Evolutionary conservation across 2,888 invertebrate genomes (phyloP).

Genomic region (Melikaiella ostensackeni): DNA sequence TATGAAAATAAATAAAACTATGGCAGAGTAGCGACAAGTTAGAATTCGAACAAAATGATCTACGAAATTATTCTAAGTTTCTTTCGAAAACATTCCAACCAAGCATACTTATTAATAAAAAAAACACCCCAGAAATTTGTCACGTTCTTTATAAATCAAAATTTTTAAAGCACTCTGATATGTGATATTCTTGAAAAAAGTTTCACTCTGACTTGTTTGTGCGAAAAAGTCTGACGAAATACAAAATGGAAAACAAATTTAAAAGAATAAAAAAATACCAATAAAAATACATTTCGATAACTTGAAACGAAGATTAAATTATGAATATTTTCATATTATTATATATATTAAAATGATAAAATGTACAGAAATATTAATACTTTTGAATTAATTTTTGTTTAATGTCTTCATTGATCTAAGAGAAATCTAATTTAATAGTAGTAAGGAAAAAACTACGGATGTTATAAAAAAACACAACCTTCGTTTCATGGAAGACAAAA

Average conservation of each 20-base stretch:
- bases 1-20: slow-evolving; percentile 14
- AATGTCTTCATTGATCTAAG: too few species aligned
- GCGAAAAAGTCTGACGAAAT: background rate
- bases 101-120: background rate
- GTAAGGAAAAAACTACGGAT: background rate
- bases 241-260: background rate
- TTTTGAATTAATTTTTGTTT: background rate
- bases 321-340: background rate
- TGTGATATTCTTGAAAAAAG: background rate
- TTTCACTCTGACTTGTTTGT: background rate
- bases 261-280: background rate
- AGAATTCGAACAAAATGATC: background rate
- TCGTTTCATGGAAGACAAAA: slow-evolving; percentile 36
- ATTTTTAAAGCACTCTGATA: background rate
- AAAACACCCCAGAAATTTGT: background rate
- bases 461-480: slow-evolving; percentile 12
- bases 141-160: background rate
- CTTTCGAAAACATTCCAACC: background rate
- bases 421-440: background rate
- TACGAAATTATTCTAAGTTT: background rate
- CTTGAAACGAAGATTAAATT: background rate
- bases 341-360: background rate
- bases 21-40: background rate
- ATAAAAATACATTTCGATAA: background rate
- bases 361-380: background rate